Base-by-base conservation (phyloP, 2,113 vertebrate genomes). In the Talpa occidentalis region DNA sequence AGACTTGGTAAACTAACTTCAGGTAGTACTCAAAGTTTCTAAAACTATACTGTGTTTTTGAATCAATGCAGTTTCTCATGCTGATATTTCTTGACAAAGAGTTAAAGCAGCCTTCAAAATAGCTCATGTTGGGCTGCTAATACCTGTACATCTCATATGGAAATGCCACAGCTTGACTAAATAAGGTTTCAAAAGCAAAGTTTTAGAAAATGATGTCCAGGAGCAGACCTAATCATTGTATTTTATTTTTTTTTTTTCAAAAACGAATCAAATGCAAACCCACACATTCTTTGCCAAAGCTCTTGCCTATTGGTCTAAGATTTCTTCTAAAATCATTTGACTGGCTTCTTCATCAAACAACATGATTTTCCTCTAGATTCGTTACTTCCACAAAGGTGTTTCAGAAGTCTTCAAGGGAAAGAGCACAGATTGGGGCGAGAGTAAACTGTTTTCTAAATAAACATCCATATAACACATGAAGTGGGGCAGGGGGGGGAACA, bases 201-300 rank as follows among this genome's bases (percentile, higher is more conserved):
- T 82, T 94, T 84, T 80, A 14, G 32, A 89, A 32, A 42, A 91
- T 64, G 56, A 16, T 42, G 10, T 91, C 11, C 1, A 84, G 60
- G 56, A 79, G 56, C 47, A 60, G 30, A 79, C 3, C 14, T 64
- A 81, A 52, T 40, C n/a, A 80, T 14, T 12, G 49, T 2, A 79
- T n/a, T n/a, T n/a, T n/a, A n/a, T n/a, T n/a, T n/a, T n/a, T 3
- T 32, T 69, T 44, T 66, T 47, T 86, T 56, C 32, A n/a, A 19
- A 83, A 54, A 88, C 19, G 92, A 88, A 76, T 40, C 69, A 87
- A 94, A 84, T 37, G 52, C 26, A 88, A 66, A 54, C 37, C 22
- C n/a, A 81, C 16, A 62, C 47, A 73, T 64, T 84, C 16, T 94
- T 67, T 62, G 47, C 52, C 44, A 81, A 70, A 93, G 77, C 4